phyloP scores from a whole-genome alignment of 1,140 invertebrate genomes.

The Lepidostoma basale region DNA sequence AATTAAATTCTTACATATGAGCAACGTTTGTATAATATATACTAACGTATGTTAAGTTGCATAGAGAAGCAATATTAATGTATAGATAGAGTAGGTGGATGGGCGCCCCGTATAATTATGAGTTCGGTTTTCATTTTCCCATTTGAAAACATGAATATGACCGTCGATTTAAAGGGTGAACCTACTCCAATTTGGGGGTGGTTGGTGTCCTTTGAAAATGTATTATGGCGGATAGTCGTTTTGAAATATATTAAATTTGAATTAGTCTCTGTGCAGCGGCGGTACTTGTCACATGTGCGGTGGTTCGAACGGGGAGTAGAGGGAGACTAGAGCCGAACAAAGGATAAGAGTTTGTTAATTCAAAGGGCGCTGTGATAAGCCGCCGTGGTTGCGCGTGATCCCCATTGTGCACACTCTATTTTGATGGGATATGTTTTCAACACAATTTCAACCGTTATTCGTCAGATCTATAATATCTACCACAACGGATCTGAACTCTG shows the following conservation, averaged over 20 bases:
- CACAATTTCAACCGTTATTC: too few species aligned
- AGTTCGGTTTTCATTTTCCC: too few species aligned
- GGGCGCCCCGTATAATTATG: too few species aligned
- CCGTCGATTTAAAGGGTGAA: neutral
- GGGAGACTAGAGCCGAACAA: neutral
- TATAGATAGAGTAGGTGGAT: too few species aligned
- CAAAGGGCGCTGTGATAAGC: slow-evolving; percentile 17
- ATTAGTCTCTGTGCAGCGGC: neutral
- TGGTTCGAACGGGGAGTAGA: neutral
- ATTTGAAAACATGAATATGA: too few species aligned
- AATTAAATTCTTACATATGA: too few species aligned
- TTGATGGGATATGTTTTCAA: too few species aligned
- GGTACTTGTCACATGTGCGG: slow-evolving; percentile 5
- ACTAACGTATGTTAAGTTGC: too few species aligned
- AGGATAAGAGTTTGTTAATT: slow-evolving; percentile 22
- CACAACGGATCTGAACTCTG: too few species aligned
- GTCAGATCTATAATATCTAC: too few species aligned
- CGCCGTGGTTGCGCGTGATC: neutral
- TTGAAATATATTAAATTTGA: slow-evolving; percentile 1
- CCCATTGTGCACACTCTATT: neutral
- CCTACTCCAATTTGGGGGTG: neutral
- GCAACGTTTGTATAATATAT: too few species aligned
- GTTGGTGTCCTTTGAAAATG: neutral
- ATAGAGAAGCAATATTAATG: too few species aligned
- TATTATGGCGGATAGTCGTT: neutral